Evolutionary conservation across 2,888 invertebrate species (phyloP).

Genomic region (Thereva unica): DNA sequence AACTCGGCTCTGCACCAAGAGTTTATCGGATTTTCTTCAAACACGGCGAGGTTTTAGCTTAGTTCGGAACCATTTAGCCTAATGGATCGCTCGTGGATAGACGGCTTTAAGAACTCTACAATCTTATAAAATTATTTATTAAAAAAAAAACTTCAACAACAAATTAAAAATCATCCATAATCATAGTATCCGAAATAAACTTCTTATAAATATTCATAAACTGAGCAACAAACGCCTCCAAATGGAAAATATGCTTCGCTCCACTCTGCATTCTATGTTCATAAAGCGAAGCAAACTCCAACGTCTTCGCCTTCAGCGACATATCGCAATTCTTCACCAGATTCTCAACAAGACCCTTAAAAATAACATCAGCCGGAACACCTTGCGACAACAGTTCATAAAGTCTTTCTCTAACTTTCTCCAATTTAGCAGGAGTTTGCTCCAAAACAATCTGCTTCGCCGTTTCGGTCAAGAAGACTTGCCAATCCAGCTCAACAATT

Average conservation of each 20-base stretch:
- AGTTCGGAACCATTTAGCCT: too few species aligned
- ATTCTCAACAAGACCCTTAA: slow-evolving; percentile 82
- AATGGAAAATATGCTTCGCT: slow-evolving; percentile 92
- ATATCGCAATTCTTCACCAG: slow-evolving; percentile 89
- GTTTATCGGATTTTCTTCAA: too few species aligned
- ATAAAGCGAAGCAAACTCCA: slow-evolving; percentile 83
- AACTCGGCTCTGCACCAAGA: too few species aligned
- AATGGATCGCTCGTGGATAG: too few species aligned
- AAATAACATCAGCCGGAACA: slow-evolving; percentile 90
- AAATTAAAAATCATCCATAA: slow-evolving; percentile 53
- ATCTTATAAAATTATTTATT: neutral
- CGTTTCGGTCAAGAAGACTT: slow-evolving; percentile 81
- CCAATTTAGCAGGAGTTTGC: slow-evolving; percentile 82
- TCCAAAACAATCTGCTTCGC: slow-evolving; percentile 83
- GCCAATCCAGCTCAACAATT: slow-evolving; percentile 92
- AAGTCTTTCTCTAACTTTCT: slow-evolving; percentile 82
- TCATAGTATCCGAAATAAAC: slow-evolving; percentile 61
- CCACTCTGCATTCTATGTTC: slow-evolving; percentile 93
- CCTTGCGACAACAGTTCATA: slow-evolving; percentile 94
- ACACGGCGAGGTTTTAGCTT: too few species aligned
- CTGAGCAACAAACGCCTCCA: slow-evolving; percentile 95
- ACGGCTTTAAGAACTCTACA: too few species aligned
- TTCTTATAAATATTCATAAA: slow-evolving; percentile 95
- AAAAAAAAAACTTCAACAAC: neutral
- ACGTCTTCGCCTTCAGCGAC: slow-evolving; percentile 82